These are phyloP conservation scores for Drosophila micromelanica DNA, from an alignment of 1,140 invertebrate genomes.

Conservation along the genomic window DNA sequence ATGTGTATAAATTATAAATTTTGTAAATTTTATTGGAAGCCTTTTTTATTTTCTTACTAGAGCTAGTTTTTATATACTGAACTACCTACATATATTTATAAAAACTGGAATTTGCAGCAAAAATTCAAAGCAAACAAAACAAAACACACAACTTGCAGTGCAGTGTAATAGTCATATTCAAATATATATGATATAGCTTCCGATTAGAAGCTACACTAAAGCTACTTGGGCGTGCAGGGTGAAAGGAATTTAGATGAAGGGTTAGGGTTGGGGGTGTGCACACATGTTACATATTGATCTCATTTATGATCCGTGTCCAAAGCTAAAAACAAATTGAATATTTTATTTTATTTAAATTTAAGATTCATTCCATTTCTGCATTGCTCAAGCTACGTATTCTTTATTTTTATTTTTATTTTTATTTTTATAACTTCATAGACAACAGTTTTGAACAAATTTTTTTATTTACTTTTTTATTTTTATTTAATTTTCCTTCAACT, in stretches of 20 bases:
- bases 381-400: conserved; percentile 27
- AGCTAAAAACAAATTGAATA: conserved; percentile 46
- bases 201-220: conserved; percentile 29
- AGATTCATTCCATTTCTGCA: conserved; percentile 42
- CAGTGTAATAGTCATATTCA: conserved; percentile 22
- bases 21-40: conserved; percentile 71
- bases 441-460: conserved; percentile 14
- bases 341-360: conserved; percentile 20
- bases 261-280: conserved; percentile 11
- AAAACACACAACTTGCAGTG: conserved; percentile 22
- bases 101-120: conserved; percentile 10
- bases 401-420: conserved; percentile 1
- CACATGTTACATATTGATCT: conserved; percentile 49
- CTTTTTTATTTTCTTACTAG: conserved; percentile 47
- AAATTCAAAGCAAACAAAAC: conserved; percentile 12
- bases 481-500: conserved; percentile 51
- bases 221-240: conserved; percentile 34
- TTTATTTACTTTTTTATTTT: conserved; percentile 6
- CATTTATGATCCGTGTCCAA: conserved; percentile 48
- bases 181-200: conserved; percentile 7
- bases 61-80: conserved; percentile 41
- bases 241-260: background rate
- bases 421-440: conserved; percentile 2
- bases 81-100: conserved; percentile 14
- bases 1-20: conserved; percentile 74